Conservation (phyloP, 2,888 invertebrate species). For the Dromius quadrimaculatus region DNA sequence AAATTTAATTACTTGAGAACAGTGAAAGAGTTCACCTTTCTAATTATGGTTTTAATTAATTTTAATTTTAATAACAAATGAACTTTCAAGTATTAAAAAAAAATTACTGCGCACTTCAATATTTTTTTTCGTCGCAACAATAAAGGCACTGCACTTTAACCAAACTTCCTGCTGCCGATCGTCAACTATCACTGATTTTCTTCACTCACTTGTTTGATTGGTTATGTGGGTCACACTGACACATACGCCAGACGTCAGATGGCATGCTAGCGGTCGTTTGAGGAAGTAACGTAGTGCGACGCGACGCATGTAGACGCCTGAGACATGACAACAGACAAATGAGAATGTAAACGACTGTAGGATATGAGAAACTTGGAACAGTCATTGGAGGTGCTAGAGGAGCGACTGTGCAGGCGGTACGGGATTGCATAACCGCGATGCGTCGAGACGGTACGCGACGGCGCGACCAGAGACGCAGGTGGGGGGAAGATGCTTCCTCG, state of each 20-base stretch:
- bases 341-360: slow-evolving; percentile 4
- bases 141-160: not conserved
- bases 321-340: not conserved
- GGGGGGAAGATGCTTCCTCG: not conserved
- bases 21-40: not conserved
- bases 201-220: slow-evolving; percentile 27
- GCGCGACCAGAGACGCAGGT: not conserved
- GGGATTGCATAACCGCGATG: slow-evolving; percentile 23
- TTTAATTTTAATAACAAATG: not conserved
- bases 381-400: slow-evolving; percentile 13
- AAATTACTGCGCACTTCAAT: too few species aligned
- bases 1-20: not conserved
- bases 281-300: too few species aligned
- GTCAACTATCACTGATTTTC: not conserved
- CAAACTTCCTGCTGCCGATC: not conserved
- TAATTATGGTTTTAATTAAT: not conserved
- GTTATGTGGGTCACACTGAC: slow-evolving; percentile 14
- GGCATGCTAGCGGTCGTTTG: not conserved
- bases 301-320: not conserved
- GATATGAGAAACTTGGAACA: not conserved
- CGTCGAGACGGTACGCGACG: slow-evolving; percentile 13
- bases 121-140: slow-evolving; percentile 3
- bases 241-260: not conserved
- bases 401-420: not conserved
- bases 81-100: not conserved